Evolutionary conservation across 2,888 invertebrate genomes (phyloP), one percentile per base, ranked within the genome.

Genomic region (Cryptus viduatorius): DNA sequence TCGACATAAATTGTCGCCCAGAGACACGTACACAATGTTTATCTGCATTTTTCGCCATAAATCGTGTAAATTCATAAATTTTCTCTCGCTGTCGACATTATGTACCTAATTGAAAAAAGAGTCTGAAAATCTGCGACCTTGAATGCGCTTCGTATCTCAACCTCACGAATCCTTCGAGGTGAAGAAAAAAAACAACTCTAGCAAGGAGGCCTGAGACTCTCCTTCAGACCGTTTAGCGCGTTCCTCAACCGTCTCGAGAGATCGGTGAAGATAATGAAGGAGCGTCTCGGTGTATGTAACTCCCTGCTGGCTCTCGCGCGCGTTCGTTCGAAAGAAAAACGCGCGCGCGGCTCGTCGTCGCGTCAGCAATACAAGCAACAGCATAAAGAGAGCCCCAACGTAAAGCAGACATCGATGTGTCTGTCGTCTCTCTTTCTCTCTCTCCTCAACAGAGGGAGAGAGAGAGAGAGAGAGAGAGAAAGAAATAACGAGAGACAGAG

Each of bases 231-330:
- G 24, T 31, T 31, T 12, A 31, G 61, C 59, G 59, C 29, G 59
- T 59, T 59, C 59, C 59, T 29, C 29, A 8, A 59, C 24, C 59
- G 59, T 59, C 59, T 12, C 59, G 24, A 53, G 65, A 81, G 81
- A 76, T 67, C 56, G 56, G 72, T 7, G 16, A 65, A 71, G 77
- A 81, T 72, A 77, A 72, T 44, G 76, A 56, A 71, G n/a, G 61
- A 61, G 61, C 61, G 61, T 61, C 61, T 61, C 61, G 61, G 31
- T 61, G 31, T 61, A 29, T 31, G 31, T 7, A n/a, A 61, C 31
- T 61, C 31, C 7, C n/a, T 61, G 61, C n/a, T 61, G 61, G 53
- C 16, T 12, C 53, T 24, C 61, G 61, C 61, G 61, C 61, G 61
- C 61, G 29, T 61, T 31, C 61, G 29, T 61, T 24, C 61, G 29